A percentile compares a stretch with the other conserved stretches of the same genome.
phyloP scores from a whole-genome alignment of 2,888 invertebrate species.

The Pimpla rufipes region DNA sequence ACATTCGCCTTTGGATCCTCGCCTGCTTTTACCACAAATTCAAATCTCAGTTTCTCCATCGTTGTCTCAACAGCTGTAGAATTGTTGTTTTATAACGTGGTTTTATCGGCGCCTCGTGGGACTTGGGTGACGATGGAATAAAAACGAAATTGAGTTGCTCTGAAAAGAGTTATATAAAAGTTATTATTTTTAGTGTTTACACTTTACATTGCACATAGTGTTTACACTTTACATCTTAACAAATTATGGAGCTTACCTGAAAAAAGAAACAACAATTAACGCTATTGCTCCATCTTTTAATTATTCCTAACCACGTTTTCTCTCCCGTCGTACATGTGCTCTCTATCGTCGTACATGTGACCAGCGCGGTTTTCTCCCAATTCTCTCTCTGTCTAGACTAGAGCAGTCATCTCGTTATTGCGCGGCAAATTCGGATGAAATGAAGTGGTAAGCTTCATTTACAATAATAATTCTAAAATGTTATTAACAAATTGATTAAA shows the following conservation, averaged over 20 bases:
- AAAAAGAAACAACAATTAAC: constrained; percentile 10
- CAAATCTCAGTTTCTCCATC: constrained; percentile 36
- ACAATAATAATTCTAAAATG: too few relatives aligned
- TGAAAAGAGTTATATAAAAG: neutral
- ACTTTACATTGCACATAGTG: neutral
- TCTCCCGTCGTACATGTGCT: neutral
- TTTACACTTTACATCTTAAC: too few relatives aligned
- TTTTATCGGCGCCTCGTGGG: too few relatives aligned
- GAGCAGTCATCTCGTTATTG: neutral
- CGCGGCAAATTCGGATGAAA: constrained; percentile 9
- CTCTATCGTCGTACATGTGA: neutral
- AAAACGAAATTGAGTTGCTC: constrained; percentile 2
- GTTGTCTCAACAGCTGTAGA: neutral
- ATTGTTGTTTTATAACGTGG: constrained; percentile 37
- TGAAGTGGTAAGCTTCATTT: constrained; percentile 13
- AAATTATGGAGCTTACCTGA: constrained; percentile 2
- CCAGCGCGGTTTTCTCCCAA: neutral
- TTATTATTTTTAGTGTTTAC: neutral
- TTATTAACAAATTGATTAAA: too few relatives aligned
- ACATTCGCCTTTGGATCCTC: constrained; percentile 32
- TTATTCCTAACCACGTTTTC: neutral
- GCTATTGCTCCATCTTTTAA: neutral
- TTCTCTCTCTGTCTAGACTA: neutral
- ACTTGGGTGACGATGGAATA: neutral
- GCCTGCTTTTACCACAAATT: constrained; percentile 31